Conservation (phyloP, 2,888 invertebrate genomes). For the Ormyrus rosae region DNA sequence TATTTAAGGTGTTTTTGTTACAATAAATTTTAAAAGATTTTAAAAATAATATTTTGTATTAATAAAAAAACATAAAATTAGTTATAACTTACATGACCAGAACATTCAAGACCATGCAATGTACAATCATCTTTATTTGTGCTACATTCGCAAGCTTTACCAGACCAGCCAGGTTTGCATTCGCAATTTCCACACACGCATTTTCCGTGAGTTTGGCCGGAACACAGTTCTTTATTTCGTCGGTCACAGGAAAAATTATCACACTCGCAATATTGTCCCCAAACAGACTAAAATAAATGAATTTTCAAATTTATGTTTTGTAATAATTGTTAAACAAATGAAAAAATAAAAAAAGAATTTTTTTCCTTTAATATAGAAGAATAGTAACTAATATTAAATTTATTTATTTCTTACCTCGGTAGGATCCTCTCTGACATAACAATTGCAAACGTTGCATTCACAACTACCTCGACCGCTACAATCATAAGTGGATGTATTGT, state of each 20-base stretch:
- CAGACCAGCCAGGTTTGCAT: slow-evolving; percentile 89
- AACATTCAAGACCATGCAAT: slow-evolving; percentile 68
- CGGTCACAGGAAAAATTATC: slow-evolving; percentile 97
- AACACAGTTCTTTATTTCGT: slow-evolving; percentile 87
- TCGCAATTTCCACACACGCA: slow-evolving; percentile 95
- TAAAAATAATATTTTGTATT: slow-evolving; percentile 1
- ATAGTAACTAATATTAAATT: not conserved
- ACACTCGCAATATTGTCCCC: slow-evolving; percentile 86
- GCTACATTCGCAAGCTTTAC: slow-evolving; percentile 90
- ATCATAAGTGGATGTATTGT: slow-evolving; percentile 81
- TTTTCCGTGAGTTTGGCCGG: slow-evolving; percentile 83
- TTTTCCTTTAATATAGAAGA: no score
- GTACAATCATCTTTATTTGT: slow-evolving; percentile 85
- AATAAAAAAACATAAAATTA: not conserved
- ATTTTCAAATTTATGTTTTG: not conserved
- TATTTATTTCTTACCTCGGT: slow-evolving; percentile 61
- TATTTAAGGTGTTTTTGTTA: not conserved
- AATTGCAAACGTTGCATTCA: slow-evolving; percentile 88
- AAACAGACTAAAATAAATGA: slow-evolving; percentile 63
- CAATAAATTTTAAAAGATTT: not conserved
- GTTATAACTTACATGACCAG: slow-evolving; percentile 70
- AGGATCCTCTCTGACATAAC: slow-evolving; percentile 77
- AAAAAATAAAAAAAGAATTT: no score
- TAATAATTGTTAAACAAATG: no score
- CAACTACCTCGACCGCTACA: slow-evolving; percentile 89